A percentile compares a stretch with the other conserved stretches of the same genome.
Evolutionary conservation across 2,888 invertebrate genomes (phyloP).

Genomic region (Caenorhabditis panamensis): DNA sequence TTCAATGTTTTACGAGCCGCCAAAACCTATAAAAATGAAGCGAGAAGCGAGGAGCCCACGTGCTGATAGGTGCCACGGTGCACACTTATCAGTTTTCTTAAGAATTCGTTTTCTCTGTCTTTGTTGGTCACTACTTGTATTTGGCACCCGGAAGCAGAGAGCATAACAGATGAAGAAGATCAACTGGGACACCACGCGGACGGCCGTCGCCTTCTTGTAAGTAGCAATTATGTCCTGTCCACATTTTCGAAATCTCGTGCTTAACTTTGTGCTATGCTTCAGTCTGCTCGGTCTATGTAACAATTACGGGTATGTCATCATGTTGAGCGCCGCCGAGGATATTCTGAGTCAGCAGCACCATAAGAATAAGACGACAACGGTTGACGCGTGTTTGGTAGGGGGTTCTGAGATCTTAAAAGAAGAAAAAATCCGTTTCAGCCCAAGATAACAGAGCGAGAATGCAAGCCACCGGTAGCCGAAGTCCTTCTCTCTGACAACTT

Average conservation of each 20-base stretch:
- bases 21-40: slow-evolving; percentile 52
- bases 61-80: slow-evolving; percentile 43
- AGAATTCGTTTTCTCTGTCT: slow-evolving; percentile 17
- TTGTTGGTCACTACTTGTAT: too few species aligned
- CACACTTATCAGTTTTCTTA: background rate
- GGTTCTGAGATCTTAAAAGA: slow-evolving; percentile 11
- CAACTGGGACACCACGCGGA: slow-evolving; percentile 48
- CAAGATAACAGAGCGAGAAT: slow-evolving; percentile 53
- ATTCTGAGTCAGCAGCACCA: slow-evolving; percentile 83
- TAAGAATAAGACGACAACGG: slow-evolving; percentile 38
- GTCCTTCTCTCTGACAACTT: slow-evolving; percentile 89
- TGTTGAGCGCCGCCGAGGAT: slow-evolving; percentile 90
- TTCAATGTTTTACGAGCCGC: slow-evolving; percentile 32
- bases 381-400: slow-evolving; percentile 54
- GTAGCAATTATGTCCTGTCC: slow-evolving; percentile 13
- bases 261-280: too few species aligned
- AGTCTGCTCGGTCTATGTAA: slow-evolving; percentile 90
- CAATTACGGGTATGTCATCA: slow-evolving; percentile 91
- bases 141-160: slow-evolving; percentile 20
- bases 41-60: slow-evolving; percentile 27
- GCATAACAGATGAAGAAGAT: slow-evolving; percentile 26
- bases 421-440: too few species aligned
- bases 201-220: slow-evolving; percentile 59
- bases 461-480: slow-evolving; percentile 82
- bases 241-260: too few species aligned